Conservation (phyloP, 2,888 invertebrate genomes). For the Calephelis perditalis region DNA sequence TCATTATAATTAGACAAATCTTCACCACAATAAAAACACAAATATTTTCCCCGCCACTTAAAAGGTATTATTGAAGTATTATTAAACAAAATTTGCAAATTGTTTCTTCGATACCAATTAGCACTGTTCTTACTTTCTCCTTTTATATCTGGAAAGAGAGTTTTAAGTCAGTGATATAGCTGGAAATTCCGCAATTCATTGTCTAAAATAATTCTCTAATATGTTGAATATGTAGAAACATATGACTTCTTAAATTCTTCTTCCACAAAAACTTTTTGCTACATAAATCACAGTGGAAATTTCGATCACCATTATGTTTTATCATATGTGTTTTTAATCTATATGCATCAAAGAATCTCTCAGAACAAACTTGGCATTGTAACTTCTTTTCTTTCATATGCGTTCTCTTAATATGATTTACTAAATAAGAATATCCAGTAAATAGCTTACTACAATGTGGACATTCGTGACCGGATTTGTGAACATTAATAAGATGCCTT, state of each 20-base stretch:
- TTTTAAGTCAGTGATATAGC: constrained; percentile 28
- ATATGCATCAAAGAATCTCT: constrained; percentile 49
- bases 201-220: constrained; percentile 4
- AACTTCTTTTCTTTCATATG: constrained; percentile 59
- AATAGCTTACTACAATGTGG: constrained; percentile 49
- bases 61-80: constrained; percentile 65
- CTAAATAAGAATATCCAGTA: constrained; percentile 52
- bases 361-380: constrained; percentile 48
- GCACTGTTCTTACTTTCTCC: constrained; percentile 56
- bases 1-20: constrained; percentile 49
- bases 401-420: constrained; percentile 48
- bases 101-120: constrained; percentile 60
- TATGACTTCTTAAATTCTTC: constrained; percentile 76
- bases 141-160: constrained; percentile 53
- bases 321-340: constrained; percentile 62
- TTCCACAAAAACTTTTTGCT: constrained; percentile 75
- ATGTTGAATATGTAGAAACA: constrained; percentile 47
- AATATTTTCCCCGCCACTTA: constrained; percentile 68
- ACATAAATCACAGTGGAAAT: constrained; percentile 76
- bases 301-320: constrained; percentile 66
- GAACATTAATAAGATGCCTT: constrained; percentile 45
- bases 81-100: constrained; percentile 67
- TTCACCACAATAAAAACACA: constrained; percentile 69
- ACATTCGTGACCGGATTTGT: constrained; percentile 53
- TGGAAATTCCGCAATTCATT: constrained; percentile 20